A percentile compares a stretch with the other conserved stretches of the same genome.
Evolutionary conservation across 2,888 invertebrate species (phyloP).

Genomic region (Diloba caeruleocephala): DNA sequence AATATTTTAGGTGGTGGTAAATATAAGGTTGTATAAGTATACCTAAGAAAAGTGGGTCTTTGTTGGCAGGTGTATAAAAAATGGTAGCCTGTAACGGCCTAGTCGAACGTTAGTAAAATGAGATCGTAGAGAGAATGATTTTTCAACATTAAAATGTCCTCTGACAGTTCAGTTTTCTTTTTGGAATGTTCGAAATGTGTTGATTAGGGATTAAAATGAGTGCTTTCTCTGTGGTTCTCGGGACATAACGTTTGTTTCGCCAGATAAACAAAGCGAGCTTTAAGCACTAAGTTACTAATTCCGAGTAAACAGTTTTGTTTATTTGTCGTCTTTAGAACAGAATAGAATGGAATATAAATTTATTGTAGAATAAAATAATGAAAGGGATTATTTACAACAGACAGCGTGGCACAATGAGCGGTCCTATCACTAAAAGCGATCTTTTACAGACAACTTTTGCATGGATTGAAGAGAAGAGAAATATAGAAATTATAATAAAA

Average conservation of each 20-base stretch:
- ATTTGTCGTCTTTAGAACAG: conserved; percentile 20
- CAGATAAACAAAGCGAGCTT: conserved; percentile 20
- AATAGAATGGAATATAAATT: too few relatives aligned
- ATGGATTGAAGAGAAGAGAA: too few relatives aligned
- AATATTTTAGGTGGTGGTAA: neutral
- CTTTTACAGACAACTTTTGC: too few relatives aligned
- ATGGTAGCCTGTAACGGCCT: conserved; percentile 63
- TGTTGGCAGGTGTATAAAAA: conserved; percentile 77
- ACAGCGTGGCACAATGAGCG: too few relatives aligned
- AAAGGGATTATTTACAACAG: too few relatives aligned
- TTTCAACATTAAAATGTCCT: conserved; percentile 53
- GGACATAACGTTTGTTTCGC: conserved; percentile 26
- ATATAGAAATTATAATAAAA: too few relatives aligned
- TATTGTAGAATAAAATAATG: too few relatives aligned
- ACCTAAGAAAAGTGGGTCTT: conserved; percentile 66
- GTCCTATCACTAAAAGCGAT: too few relatives aligned
- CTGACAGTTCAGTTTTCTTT: conserved; percentile 24
- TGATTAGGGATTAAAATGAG: neutral
- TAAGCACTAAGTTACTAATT: conserved; percentile 29
- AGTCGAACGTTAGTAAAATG: conserved; percentile 59
- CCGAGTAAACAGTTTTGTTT: conserved; percentile 36
- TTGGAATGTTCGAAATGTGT: neutral
- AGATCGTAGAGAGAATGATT: conserved; percentile 51
- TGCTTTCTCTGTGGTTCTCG: conserved; percentile 2
- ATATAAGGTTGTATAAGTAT: conserved; percentile 49